Evolutionary conservation across 2,113 vertebrate genomes (phyloP), one percentile per base, ranked within the genome.

Genomic region (Microtus ochrogaster): DNA sequence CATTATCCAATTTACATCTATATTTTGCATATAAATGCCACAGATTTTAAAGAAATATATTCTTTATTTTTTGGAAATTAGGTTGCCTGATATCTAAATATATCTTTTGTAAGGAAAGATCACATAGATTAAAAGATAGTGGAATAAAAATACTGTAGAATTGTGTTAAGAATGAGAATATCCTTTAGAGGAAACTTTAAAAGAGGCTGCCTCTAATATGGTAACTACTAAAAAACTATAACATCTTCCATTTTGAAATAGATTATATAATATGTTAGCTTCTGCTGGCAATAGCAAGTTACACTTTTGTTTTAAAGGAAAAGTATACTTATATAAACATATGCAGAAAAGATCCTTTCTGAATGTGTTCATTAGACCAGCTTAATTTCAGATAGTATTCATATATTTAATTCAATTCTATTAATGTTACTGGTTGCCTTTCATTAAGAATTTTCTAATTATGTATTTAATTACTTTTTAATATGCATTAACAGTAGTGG

Each of bases 341-440:
- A 44, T 30, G 33, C 0, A 96, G 47, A 73, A 66, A 87, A 66
- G 41, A 39, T 0, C 19, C 0, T 33, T 85, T 63, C 19, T 92
- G 5, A 3, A 3, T 74, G 44, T 89, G 2, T 79, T 94, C 92
- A 84, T 0, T 90, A 16, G 78, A 81, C 14, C 92, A 81, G 3
- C 89, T 95, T 85, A 21, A 93, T 72, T 92, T 87, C 2, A 86
- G 30, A 41, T 33, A 47, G 61, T 47, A 92, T 89, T 86, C 33
- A 28, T 26, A 24, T 92, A 30, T 92, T 90, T 73, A 88, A 83
- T 4, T 3, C 7, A 92, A 17, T 89, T 95, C 52, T 95, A 9
- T 63, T 78, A 78, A 58, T 84, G 6, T 0, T 68, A 44, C 65
- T 92, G 1, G 61, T 76, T 70, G 76, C 21, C 28, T 83, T 84